Evolutionary conservation across 2,888 invertebrate genomes (phyloP), one percentile per base, ranked within the genome.

Genomic region (Xanthostigma xanthostigma): DNA sequence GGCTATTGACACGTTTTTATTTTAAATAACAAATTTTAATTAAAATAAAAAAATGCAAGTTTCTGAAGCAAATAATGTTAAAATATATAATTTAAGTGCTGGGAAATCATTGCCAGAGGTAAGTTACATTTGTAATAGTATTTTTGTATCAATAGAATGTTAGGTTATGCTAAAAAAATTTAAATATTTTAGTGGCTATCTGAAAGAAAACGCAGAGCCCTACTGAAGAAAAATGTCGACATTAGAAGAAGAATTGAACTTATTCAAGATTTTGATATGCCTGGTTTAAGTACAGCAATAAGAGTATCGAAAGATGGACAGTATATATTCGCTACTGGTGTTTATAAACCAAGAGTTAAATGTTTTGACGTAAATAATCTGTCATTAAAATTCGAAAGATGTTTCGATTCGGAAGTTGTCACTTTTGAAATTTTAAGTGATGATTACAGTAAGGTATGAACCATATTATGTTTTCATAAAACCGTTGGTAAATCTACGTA

Each of bases 221-320:
- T 93, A 52, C 72, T 88, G 46, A 89, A 90, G 65, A 90, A 90
- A 67, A 85, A 93, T 80, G 81, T 86, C 38, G 95, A 94, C 63
- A 74, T 96, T 44, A 75, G 93, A 56, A 77, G 87, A 56, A 76
- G 94, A 61, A 92, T 99, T 58, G 92, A 97, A 68, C 78, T 98
- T 40, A 90, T 99, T 55, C 98, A 99, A 69, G 98, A 98, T 63
- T 98, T 99, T 74, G 92, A 95, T 58, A 98, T 98, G 98, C 97
- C 98, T 33, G 91, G 84, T 44, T 78, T 97, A 1, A 93, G 94
- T 61, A 85, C 84, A 13, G 79, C 80, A 46, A 75, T 99, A 27
- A 75, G 80, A 59, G 76, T 91, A 53, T 89, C 96, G 9, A 83
- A 78, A 57, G 96, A 99, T 73, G 88, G 90, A 13, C 86, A 95